These are phyloP conservation scores for Agrypnia vestita DNA, from an alignment of 1,140 invertebrate species.

Conservation along the genomic window DNA sequence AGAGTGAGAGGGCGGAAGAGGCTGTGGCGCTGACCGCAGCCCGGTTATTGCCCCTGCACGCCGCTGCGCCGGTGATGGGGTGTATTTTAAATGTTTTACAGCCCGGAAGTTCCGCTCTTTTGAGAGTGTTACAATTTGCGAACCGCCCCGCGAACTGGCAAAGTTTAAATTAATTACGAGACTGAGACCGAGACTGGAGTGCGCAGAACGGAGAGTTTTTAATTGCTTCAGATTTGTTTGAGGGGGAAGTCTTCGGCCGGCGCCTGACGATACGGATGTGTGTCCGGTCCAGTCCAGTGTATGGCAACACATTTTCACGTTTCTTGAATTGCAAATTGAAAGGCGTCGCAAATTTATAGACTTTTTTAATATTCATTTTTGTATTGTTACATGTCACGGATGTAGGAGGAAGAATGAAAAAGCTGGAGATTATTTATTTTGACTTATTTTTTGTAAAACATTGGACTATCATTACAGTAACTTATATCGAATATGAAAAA, in stretches of 20 bases:
- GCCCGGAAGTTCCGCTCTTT: constrained; percentile 29
- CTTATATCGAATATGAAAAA: too few species aligned
- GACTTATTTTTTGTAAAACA: too few species aligned
- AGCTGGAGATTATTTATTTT: too few species aligned
- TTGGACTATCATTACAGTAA: too few species aligned
- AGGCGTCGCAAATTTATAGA: too few species aligned
- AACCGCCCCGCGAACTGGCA: constrained; percentile 19
- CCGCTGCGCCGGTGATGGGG: constrained; percentile 17
- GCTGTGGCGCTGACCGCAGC: constrained; percentile 5
- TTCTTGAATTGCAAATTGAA: too few species aligned
- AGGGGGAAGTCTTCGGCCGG: constrained; percentile 1
- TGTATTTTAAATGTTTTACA: constrained; percentile 38
- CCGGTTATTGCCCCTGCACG: constrained; percentile 15
- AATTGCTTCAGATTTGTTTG: constrained; percentile 35
- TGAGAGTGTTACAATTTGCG: constrained; percentile 36
- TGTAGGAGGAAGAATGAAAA: too few species aligned
- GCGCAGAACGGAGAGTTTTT: constrained; percentile 20
- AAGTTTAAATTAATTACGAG: constrained; percentile 41
- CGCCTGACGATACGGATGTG: not conserved
- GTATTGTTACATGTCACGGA: too few species aligned
- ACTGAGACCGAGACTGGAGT: constrained; percentile 1
- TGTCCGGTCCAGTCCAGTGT: too few species aligned
- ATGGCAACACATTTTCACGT: too few species aligned
- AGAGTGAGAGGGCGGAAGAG: too few species aligned
- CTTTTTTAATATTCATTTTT: too few species aligned